Percentiles rank a stretch among this genome's conserved stretches.
These are phyloP conservation scores for Cottoperca gobio DNA, from an alignment of 2,797 vertebrate species.

Conservation along the genomic window DNA sequence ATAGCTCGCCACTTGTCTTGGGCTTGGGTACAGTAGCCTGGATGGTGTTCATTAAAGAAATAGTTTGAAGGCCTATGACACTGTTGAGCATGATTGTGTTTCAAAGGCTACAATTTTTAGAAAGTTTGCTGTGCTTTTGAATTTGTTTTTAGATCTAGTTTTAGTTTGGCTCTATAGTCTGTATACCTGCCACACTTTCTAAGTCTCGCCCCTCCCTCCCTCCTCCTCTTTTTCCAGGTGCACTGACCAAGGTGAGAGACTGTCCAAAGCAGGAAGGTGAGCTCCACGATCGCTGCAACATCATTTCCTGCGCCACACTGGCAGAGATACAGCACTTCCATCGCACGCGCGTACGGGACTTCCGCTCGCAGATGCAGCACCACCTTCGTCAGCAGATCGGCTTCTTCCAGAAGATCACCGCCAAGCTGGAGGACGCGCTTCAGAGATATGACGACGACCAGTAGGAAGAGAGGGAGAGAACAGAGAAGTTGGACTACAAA, in stretches of 20 bases:
- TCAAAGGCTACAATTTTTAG: background rate
- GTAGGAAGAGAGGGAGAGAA: conserved; percentile 33
- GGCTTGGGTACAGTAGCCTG: no score
- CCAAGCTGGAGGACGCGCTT: conserved; percentile 95
- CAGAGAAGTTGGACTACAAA: background rate
- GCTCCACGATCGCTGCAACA: conserved; percentile 96
- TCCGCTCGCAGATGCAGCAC: conserved; percentile 97
- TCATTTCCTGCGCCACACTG: conserved; percentile 96
- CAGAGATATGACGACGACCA: conserved; percentile 91
- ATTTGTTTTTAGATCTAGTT: background rate
- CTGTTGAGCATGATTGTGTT: background rate
- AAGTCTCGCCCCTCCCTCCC: background rate
- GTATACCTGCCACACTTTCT: background rate
- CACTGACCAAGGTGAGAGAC: conserved; percentile 98
- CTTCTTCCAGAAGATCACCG: conserved; percentile 98
- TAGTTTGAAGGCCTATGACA: no score
- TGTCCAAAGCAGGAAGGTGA: conserved; percentile 92
- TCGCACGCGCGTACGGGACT: conserved; percentile 94
- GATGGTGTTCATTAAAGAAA: no score
- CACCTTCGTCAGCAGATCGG: conserved; percentile 95
- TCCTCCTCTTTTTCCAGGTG: conserved; percentile 82
- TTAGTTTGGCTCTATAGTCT: background rate
- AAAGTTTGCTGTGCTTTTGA: background rate
- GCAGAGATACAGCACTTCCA: conserved; percentile 99
- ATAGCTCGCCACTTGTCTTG: no score